Percentiles rank a stretch among this genome's conserved stretches.
Evolutionary conservation across 2,888 invertebrate genomes (phyloP).

Genomic region (Rhingia campestris): DNA sequence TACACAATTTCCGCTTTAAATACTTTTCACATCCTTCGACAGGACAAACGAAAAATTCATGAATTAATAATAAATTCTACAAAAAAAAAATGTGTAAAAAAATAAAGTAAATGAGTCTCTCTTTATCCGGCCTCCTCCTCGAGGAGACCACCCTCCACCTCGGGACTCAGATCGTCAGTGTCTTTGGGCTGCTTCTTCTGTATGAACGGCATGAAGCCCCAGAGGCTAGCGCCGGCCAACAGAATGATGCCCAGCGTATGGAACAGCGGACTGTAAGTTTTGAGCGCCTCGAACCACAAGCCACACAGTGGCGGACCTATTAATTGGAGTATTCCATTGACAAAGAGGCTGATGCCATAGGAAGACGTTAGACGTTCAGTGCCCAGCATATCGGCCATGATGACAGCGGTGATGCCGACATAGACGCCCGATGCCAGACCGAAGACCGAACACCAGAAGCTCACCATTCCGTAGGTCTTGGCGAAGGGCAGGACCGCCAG

Average conservation of each 20-base stretch:
- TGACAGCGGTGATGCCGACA: conserved; percentile 93
- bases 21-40: conserved; percentile 61
- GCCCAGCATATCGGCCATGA: conserved; percentile 94
- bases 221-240: conserved; percentile 88
- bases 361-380: conserved; percentile 92
- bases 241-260: conserved; percentile 89
- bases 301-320: conserved; percentile 94
- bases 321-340: conserved; percentile 91
- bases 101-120: conserved; percentile 36
- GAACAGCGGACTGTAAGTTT: conserved; percentile 89
- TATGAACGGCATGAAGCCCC: conserved; percentile 90
- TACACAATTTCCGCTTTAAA: conserved; percentile 61
- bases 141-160: conserved; percentile 54
- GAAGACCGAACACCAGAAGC: conserved; percentile 89
- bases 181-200: conserved; percentile 80
- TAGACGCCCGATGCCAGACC: conserved; percentile 93
- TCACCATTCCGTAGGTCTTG: conserved; percentile 86
- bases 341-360: conserved; percentile 92
- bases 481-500: conserved; percentile 88
- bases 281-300: conserved; percentile 86
- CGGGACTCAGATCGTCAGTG: conserved; percentile 43
- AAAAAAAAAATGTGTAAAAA: conserved; percentile 47
- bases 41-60: conserved; percentile 38
- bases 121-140: conserved; percentile 40
- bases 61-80: conserved; percentile 37